Base-by-base conservation (phyloP, 2,113 vertebrate species). In the Poeciliopsis turrubarensis region DNA sequence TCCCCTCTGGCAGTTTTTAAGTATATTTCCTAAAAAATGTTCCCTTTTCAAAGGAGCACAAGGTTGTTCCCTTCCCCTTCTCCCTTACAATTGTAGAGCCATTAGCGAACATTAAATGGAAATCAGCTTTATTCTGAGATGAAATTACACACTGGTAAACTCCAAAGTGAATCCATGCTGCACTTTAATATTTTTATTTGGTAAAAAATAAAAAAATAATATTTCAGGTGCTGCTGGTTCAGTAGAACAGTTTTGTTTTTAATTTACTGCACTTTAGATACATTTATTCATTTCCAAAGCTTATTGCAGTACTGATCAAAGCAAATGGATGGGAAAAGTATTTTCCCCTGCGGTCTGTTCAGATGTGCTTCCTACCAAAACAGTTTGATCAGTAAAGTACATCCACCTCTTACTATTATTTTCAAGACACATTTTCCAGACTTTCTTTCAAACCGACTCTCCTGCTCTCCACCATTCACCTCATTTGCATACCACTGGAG, bases 401-500 rank as follows among this genome's bases (percentile, higher is more conserved):
- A 17, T 19, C 57, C 15, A 25, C 66, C 68, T 68, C 29, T 37
- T 13, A 4, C 15, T 41, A 41, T 26, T 34, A 65, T 68, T 47
- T 32, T 65, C 37, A 31, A 34, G n/a, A 0, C 44, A 14, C n/a
- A 57, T 68, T 6, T 22, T 41, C 68, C 41, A 75, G 71, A 3
- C 44, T 71, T 12, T 72, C 66, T 2, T 30, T 63, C 13, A 9
- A 60, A 29, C 32, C 65, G 29, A 19, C 57, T 3, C 51, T 66
- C 67, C n/a, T 80, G 61, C 70, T 66, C 31, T 67, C 65, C 37
- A 13, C 44, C 39, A 17, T 30, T 41, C 68, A 27, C 75, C 74
- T 83, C 25, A 78, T 88, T 86, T 86, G 86, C 86, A 77, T 83
- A 68, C 65, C 70, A 41, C 44, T 70, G 31, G 67, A 63, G 82